phyloP scores from a whole-genome alignment of 92 coral and sea anemone species.

The Epizoanthus ramosus region DNA sequence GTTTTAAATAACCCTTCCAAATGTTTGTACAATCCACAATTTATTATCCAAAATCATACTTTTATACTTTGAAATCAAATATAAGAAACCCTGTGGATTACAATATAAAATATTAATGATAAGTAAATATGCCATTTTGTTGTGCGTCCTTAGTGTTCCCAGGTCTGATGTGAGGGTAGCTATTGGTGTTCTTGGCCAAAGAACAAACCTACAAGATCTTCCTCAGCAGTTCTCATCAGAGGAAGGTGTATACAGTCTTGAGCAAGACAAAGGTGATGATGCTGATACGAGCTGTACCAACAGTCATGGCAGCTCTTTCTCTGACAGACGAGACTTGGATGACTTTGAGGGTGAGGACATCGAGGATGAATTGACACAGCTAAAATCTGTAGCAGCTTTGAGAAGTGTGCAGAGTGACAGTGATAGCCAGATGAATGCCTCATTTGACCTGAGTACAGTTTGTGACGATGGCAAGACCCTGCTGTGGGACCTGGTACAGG shows the following conservation, averaged over 20 bases:
- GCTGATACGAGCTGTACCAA: constrained; percentile 94
- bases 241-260: constrained; percentile 74
- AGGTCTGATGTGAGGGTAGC: constrained; percentile 29
- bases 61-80: too few species aligned
- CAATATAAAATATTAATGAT: too few species aligned
- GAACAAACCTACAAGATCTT: constrained; percentile 55
- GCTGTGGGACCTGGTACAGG: constrained; percentile 97
- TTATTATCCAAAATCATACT: too few species aligned
- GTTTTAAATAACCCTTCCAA: too few species aligned
- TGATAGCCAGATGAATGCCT: constrained; percentile 60
- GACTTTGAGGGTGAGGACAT: constrained; percentile 96
- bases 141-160: constrained; percentile 39
- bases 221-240: constrained; percentile 66
- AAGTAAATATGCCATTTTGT: background rate
- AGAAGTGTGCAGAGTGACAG: constrained; percentile 72
- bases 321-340: constrained; percentile 89
- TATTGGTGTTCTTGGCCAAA: constrained; percentile 37
- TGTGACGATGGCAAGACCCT: constrained; percentile 96
- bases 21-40: too few species aligned
- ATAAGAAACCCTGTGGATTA: background rate
- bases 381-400: constrained; percentile 78
- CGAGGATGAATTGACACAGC: constrained; percentile 79
- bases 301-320: constrained; percentile 89
- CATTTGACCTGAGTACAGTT: constrained; percentile 90
- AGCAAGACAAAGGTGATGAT: constrained; percentile 81